Conservation (phyloP, 2,113 vertebrate species). For the Urocolius indicus region DNA sequence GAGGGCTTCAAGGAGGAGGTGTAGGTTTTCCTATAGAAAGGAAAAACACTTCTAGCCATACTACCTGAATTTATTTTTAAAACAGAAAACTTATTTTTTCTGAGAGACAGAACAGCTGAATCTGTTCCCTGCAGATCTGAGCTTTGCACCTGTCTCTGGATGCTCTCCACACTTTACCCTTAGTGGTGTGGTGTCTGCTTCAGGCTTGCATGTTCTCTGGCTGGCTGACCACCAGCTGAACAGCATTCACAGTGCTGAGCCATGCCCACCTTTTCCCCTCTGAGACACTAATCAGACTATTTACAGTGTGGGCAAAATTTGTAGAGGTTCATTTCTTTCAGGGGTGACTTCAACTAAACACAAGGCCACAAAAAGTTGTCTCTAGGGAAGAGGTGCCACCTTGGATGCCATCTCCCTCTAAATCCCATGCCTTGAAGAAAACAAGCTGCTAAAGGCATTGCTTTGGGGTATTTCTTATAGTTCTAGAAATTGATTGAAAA, state of each 20-base stretch:
- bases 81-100: not conserved
- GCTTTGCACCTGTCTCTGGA: not conserved
- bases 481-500: not conserved
- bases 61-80: not conserved
- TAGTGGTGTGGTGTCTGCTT: not conserved
- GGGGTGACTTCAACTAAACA: not conserved
- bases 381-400: not conserved
- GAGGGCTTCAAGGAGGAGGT: not conserved
- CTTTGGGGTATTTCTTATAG: not conserved
- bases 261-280: not conserved
- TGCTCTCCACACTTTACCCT: not conserved
- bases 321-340: not conserved
- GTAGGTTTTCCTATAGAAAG: not conserved
- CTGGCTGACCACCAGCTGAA: not conserved
- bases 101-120: not conserved
- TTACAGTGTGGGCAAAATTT: not conserved
- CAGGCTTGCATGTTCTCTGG: not conserved
- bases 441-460: not conserved
- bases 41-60: not conserved
- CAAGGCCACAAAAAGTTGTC: not conserved
- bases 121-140: not conserved
- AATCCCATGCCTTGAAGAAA: not conserved
- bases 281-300: not conserved
- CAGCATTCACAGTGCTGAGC: not conserved
- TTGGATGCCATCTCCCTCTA: not conserved